A percentile compares a stretch with the other conserved stretches of the same genome.
Conservation (phyloP, 2,888 invertebrate species). For the Drosophila meridiana region DNA sequence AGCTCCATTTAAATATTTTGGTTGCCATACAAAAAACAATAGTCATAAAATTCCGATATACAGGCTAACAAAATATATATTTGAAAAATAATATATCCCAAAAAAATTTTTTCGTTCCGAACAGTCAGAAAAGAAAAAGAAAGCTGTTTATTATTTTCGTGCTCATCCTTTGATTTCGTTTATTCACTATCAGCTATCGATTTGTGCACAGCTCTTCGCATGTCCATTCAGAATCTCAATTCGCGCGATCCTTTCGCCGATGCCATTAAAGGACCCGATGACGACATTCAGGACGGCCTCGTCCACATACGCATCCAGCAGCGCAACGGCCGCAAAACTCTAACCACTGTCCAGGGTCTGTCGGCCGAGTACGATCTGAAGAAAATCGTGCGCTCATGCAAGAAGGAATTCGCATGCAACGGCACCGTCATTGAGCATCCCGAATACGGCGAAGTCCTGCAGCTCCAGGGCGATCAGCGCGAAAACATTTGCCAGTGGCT, state of each 20-base stretch:
- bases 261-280: slow-evolving; percentile 98
- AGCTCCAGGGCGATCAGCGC: slow-evolving; percentile 99
- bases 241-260: slow-evolving; percentile 99
- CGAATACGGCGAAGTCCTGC: slow-evolving; percentile 99
- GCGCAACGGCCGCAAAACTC: slow-evolving; percentile 99
- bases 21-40: slow-evolving; percentile 40
- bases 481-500: slow-evolving; percentile 99
- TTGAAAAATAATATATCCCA: background rate
- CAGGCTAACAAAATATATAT: slow-evolving; percentile 13
- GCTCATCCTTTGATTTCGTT: slow-evolving; percentile 21
- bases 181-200: slow-evolving; percentile 1
- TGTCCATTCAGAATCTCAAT: slow-evolving; percentile 98
- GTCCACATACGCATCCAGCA: slow-evolving; percentile 99
- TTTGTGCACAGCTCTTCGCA: slow-evolving; percentile 87
- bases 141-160: background rate
- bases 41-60: slow-evolving; percentile 40
- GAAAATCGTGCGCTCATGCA: slow-evolving; percentile 99
- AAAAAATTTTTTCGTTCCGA: slow-evolving; percentile 39
- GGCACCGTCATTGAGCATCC: slow-evolving; percentile 99
- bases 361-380: slow-evolving; percentile 99
- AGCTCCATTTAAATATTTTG: slow-evolving; percentile 34
- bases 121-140: background rate
- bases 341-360: slow-evolving; percentile 99
- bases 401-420: slow-evolving; percentile 99
- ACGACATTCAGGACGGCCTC: slow-evolving; percentile 98